Evolutionary conservation across 2,113 vertebrate species (phyloP), one percentile per base, ranked within the genome.

Genomic region (Mus spicilegus): DNA sequence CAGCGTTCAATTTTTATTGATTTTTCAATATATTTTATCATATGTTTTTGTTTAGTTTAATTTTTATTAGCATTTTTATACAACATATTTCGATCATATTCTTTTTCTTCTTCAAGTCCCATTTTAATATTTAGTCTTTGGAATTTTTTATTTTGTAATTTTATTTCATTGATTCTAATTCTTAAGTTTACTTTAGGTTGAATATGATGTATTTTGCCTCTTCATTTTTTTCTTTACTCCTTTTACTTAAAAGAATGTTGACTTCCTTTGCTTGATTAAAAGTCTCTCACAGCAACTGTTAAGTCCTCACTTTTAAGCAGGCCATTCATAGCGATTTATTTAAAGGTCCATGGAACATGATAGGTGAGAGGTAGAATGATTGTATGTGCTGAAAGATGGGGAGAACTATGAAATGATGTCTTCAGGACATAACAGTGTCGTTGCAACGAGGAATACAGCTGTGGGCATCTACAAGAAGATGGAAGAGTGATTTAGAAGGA

Each of bases 81-180:
- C 22, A 78, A 17, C 78, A 2, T 61, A 70, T 85, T 95, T 91
- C 77, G n/a, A 58, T 76, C 72, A 56, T 65, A 49, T 33, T 72
- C 77, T 75, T 70, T 54, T 75, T 7, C 36, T 20, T 58, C 20
- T 81, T 36, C 84, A 36, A 70, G 80, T 75, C 69, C 86, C 91
- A 56, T 16, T 63, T 84, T 90, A 82, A 78, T 75, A 87, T 75
- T 86, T 96, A 69, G 69, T 87, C 11, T 95, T 92, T 87, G 46
- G 39, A 93, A 69, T 56, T 92, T 92, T 77, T 65, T 87, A 30
- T 87, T 61, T 56, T 88, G 46, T 65, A 24, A 73, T 69, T 82
- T 96, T 51, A 87, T 87, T 94, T 94, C 24, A 90, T 73, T 90
- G 26, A 5, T 39, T 96, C 36, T 87, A 73, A 58, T 72, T 28